Conservation (phyloP, 2,113 vertebrate species). For the Gopherus evgoodei region DNA sequence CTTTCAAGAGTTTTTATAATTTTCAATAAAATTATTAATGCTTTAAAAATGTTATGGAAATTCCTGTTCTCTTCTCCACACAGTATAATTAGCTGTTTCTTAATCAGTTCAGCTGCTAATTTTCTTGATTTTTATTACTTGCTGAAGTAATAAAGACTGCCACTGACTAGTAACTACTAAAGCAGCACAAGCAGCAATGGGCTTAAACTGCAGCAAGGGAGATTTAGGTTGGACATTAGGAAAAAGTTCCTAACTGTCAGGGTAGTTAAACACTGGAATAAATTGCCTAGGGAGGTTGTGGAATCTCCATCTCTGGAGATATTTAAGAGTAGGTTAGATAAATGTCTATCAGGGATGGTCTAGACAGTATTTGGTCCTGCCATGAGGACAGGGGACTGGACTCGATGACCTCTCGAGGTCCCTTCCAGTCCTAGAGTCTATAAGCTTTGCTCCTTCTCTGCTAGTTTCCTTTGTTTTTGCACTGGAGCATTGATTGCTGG, state of each 20-base stretch:
- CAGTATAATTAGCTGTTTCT: not conserved
- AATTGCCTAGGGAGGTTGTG: too few relatives aligned
- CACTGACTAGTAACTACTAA: not conserved
- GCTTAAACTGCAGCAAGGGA: too few relatives aligned
- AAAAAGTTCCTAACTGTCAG: too few relatives aligned
- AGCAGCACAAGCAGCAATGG: not conserved
- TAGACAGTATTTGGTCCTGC: too few relatives aligned
- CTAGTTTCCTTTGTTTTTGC: not conserved
- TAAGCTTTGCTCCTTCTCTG: not conserved
- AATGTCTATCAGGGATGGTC: too few relatives aligned
- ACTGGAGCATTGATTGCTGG: not conserved
- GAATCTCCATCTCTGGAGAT: too few relatives aligned
- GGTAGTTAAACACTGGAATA: too few relatives aligned
- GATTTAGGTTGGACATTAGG: too few relatives aligned
- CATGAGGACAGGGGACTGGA: too few relatives aligned
- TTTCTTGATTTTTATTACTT: not conserved
- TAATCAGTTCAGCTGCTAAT: not conserved
- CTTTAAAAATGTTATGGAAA: not conserved
- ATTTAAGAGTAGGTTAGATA: too few relatives aligned
- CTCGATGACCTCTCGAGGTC: too few relatives aligned
- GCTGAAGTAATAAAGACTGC: not conserved
- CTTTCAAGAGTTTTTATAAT: not conserved
- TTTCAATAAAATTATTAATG: not conserved
- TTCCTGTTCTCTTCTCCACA: not conserved
- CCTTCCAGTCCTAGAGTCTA: too few relatives aligned